Conservation (phyloP, 2,888 invertebrate genomes). For the Drosophila meridiana region DNA sequence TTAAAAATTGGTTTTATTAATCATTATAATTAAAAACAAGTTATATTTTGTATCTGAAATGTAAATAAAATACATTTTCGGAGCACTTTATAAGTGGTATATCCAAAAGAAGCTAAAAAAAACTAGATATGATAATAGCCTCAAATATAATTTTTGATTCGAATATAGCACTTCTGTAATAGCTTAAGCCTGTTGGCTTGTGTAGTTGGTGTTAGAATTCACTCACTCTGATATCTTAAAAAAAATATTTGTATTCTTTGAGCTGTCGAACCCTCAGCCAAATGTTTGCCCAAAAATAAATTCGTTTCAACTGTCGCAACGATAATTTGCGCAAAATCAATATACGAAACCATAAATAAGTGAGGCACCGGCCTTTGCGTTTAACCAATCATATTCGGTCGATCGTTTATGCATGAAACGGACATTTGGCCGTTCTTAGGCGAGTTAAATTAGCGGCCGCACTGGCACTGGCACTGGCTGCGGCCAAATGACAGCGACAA, state of each 20-base stretch:
- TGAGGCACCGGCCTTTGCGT: neutral
- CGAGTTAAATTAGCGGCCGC: neutral
- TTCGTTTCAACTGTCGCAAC: neutral
- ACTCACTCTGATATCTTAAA: no score
- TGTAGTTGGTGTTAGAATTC: no score
- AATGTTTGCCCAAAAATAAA: neutral
- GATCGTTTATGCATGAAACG: neutral
- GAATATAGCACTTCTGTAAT: no score
- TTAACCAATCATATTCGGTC: neutral
- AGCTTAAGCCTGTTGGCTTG: no score
- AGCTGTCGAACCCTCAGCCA: neutral
- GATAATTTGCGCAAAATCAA: neutral
- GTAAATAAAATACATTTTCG: no score
- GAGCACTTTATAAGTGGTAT: no score
- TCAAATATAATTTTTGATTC: no score
- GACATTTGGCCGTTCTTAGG: neutral
- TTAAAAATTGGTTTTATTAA: no score
- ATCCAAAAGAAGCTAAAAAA: no score
- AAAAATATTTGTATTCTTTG: neutral
- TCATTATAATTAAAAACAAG: no score
- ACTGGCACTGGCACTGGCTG: neutral
- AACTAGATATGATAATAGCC: no score
- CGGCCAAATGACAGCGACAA: constrained; percentile 4
- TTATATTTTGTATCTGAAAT: no score
- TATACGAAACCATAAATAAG: neutral